Conservation (phyloP, 2,888 invertebrate genomes). For the Cremastobaeus sp. region DNA sequence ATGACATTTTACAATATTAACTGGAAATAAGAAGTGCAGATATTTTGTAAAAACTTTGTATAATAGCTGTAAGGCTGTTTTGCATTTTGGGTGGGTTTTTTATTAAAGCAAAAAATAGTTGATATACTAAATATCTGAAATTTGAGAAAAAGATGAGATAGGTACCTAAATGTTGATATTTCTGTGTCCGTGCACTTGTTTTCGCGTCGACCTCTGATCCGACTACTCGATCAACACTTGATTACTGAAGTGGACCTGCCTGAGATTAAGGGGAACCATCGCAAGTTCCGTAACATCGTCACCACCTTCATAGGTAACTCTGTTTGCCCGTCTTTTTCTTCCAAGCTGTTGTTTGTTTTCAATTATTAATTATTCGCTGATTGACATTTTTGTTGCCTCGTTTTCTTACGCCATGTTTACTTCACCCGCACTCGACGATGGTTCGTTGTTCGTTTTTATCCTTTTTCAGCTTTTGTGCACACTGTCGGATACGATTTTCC, state of each 20-base stretch:
- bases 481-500: conserved; percentile 1
- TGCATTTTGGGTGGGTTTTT: no score
- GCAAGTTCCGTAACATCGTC: conserved; percentile 99
- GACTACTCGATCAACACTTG: conserved; percentile 72
- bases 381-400: conserved; percentile 21
- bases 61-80: no score
- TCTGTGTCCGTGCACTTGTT: conserved; percentile 78
- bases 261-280: conserved; percentile 98
- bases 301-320: conserved; percentile 98
- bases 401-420: conserved; percentile 19
- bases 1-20: no score
- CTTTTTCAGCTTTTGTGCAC: background rate
- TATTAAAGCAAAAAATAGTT: no score
- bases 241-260: conserved; percentile 93
- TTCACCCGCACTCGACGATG: conserved; percentile 23
- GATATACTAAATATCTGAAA: no score
- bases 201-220: conserved; percentile 77
- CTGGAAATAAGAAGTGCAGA: no score
- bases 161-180: conserved; percentile 77
- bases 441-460: conserved; percentile 27
- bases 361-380: conserved; percentile 36
- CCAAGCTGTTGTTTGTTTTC: conserved; percentile 63
- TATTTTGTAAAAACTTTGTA: no score
- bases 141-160: conserved; percentile 48
- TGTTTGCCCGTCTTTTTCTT: conserved; percentile 72